Base-by-base conservation (phyloP, 1,140 invertebrate genomes). In the Meloidogyne floridensis region DNA sequence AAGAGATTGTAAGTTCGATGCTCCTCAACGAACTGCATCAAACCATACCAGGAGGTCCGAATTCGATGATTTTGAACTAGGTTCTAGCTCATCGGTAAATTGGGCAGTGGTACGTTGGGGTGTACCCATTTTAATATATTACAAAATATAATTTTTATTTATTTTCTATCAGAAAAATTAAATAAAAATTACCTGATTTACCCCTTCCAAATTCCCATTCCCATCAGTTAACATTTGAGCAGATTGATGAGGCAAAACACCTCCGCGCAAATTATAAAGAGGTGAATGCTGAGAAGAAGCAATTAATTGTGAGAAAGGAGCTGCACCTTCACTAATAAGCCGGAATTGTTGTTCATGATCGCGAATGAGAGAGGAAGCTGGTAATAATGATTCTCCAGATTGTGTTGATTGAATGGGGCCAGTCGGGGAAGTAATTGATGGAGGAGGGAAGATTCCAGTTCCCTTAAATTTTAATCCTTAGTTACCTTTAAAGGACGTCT, bases 331-430 rank as follows among this genome's bases (percentile, higher is more conserved):
- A 18, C 59, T 65, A 65, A 65, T 65, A 65, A 65, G n/a, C n/a
- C 59, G 59, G 7, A 65, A 65, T 65, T 65, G 15, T 65, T 65
- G 59, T 65, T 65, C 59, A 65, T 65, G 51, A 11, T 72, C 77
- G 20, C 69, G 65, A 79, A 79, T 72, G 10, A 72, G 20, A 20
- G 77, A 69, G 11, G 77, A 79, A 13, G 77, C 20, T 6, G 77
- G 77, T 69, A 72, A 71, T 53, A 79, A 79, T 9, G 72, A 42
- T 79, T 79, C 65, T 32, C 18, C 56, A 32, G 77, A 69, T 71
- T 20, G 65, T 79, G 65, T 9, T 7, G 65, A 43, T 72, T 72
- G 65, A 47, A 32, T 15, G 65, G 11, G 3, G 53, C 11, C 20
- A 32, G n/a, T 18, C 9, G 65, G n/a, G 3, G 65, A 79, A 42